A percentile compares a stretch with the other conserved stretches of the same genome.
Evolutionary conservation across 1,140 invertebrate species (phyloP).

Genomic region (Drosophila tropicalis): DNA sequence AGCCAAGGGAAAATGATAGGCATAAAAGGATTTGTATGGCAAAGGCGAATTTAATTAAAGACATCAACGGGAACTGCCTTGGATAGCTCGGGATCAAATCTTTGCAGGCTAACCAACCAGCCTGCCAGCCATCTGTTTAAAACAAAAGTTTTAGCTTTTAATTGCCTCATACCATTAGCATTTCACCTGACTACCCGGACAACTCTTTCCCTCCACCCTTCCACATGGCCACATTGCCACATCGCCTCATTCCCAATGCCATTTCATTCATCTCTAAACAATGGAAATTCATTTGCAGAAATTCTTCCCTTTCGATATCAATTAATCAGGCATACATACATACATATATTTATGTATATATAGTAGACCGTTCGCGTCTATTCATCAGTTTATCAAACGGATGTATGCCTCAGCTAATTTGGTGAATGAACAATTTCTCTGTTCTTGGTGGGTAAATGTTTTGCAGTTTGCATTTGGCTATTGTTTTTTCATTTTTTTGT

Average conservation of each 20-base stretch:
- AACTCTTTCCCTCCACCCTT: slow-evolving; percentile 1
- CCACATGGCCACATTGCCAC: too few species aligned
- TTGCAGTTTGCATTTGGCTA: slow-evolving; percentile 52
- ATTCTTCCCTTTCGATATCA: slow-evolving; percentile 41
- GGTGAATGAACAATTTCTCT: slow-evolving; percentile 52
- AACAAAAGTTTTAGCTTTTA: slow-evolving; percentile 37
- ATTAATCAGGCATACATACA: slow-evolving; percentile 53
- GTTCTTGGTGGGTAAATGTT: slow-evolving; percentile 52
- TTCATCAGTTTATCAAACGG: slow-evolving; percentile 61
- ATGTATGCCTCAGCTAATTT: slow-evolving; percentile 76
- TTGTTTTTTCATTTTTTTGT: background rate
- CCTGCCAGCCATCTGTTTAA: slow-evolving; percentile 6
- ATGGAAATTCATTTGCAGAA: slow-evolving; percentile 51
- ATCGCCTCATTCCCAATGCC: background rate
- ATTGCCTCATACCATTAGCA: slow-evolving; percentile 39
- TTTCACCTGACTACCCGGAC: slow-evolving; percentile 7
- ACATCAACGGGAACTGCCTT: slow-evolving; percentile 48
- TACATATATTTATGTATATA: background rate
- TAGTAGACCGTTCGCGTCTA: background rate
- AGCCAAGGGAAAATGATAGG: slow-evolving; percentile 56
- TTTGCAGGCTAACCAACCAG: slow-evolving; percentile 17
- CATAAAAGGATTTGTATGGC: slow-evolving; percentile 75
- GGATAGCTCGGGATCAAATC: slow-evolving; percentile 32
- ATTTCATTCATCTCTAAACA: slow-evolving; percentile 24
- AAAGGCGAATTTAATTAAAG: slow-evolving; percentile 79